These are phyloP conservation scores for Malaclemys terrapin DNA, from an alignment of 2,113 vertebrate species.

Conservation along the genomic window DNA sequence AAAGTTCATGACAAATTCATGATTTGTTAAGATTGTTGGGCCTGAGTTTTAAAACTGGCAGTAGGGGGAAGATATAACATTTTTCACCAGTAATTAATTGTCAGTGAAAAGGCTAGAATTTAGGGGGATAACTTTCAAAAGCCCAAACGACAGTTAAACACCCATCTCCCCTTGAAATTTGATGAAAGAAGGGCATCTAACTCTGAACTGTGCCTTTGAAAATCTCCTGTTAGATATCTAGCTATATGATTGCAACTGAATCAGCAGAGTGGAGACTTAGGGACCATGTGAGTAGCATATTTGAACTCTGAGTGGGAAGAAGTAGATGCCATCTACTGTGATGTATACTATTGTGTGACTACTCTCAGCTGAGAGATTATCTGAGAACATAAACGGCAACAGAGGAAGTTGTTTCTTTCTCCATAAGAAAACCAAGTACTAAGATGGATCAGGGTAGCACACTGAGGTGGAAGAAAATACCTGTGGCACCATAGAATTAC, in stretches of 20 bases:
- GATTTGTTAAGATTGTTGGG: fast-evolving
- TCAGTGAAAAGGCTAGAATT: background rate
- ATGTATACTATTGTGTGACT: background rate
- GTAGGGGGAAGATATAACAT: background rate
- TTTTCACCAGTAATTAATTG: background rate
- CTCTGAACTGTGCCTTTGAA: background rate
- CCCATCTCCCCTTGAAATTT: background rate
- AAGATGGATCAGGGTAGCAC: background rate
- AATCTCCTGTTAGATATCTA: background rate
- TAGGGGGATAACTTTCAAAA: background rate
- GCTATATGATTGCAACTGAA: background rate
- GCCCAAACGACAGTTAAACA: background rate
- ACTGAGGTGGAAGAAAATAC: background rate
- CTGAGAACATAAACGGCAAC: background rate
- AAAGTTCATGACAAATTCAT: slow-evolving; percentile 10
- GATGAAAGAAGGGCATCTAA: background rate
- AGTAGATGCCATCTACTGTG: background rate
- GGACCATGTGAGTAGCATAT: background rate
- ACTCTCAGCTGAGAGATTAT: background rate
- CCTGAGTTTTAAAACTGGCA: background rate
- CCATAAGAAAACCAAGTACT: fast-evolving
- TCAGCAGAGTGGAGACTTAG: background rate
- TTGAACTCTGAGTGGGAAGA: background rate
- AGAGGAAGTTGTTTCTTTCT: background rate
- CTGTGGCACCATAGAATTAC: background rate